These are phyloP conservation scores for Pyrrhosoma nymphula DNA, from an alignment of 2,888 invertebrate species.

Conservation along the genomic window DNA sequence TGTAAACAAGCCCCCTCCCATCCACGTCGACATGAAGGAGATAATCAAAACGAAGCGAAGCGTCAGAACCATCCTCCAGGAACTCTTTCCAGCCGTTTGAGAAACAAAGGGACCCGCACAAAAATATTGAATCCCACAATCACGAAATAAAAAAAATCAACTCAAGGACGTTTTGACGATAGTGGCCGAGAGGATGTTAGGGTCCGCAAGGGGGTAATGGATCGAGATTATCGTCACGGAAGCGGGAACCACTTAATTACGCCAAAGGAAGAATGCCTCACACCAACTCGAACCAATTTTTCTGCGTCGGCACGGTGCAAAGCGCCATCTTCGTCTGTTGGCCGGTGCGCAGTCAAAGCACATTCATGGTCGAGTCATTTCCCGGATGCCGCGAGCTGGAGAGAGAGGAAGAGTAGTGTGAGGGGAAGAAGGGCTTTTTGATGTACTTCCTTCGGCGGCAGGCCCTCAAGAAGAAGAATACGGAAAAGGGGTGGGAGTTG, in stretches of 20 bases:
- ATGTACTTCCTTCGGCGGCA: constrained; percentile 5
- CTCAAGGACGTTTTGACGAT: constrained; percentile 5
- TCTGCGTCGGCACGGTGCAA: not conserved
- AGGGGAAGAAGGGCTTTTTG: constrained; percentile 14
- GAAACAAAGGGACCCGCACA: not conserved
- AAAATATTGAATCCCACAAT: not conserved
- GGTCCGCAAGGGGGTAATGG: not conserved
- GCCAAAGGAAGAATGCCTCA: not conserved
- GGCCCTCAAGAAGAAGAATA: not conserved
- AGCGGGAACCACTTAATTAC: constrained; percentile 37
- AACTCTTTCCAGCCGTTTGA: not conserved
- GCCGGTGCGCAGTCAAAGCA: not conserved
- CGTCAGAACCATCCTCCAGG: not conserved
- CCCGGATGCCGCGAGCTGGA: constrained; percentile 28
- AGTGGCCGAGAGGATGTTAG: not conserved
- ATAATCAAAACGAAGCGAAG: not conserved
- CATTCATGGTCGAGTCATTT: not conserved
- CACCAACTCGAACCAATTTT: not conserved
- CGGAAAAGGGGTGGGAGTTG: not conserved
- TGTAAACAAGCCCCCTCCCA: constrained; percentile 37
- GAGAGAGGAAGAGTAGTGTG: not conserved
- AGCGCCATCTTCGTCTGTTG: not conserved
- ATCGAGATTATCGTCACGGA: constrained; percentile 11
- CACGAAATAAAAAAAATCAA: constrained; percentile 1
- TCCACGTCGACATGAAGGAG: not conserved